phyloP scores from a whole-genome alignment of 2,888 invertebrate species.

The Acleris laterana region DNA sequence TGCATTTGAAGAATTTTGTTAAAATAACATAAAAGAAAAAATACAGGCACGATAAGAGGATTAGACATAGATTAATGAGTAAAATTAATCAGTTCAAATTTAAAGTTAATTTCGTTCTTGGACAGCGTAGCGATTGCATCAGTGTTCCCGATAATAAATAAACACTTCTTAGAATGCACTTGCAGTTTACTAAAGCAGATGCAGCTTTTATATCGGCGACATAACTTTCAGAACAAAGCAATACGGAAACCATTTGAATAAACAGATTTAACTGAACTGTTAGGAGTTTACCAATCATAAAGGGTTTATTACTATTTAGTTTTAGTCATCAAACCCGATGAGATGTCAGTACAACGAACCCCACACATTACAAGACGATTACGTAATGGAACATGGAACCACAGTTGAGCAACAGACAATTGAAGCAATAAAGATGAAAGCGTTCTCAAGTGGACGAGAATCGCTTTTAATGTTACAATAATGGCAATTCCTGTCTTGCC shows the following conservation, averaged over 20 bases:
- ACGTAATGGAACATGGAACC: conserved; percentile 63
- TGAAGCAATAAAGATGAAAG: conserved; percentile 76
- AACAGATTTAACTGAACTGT: conserved; percentile 17
- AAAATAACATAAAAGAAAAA: too few species aligned
- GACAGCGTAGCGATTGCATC: conserved; percentile 4
- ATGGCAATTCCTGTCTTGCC: conserved; percentile 45
- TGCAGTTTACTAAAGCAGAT: conserved; percentile 25
- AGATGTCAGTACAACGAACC: conserved; percentile 67
- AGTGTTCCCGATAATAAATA: conserved; percentile 14
- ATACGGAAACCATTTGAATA: conserved; percentile 29
- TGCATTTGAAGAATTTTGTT: background rate
- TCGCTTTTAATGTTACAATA: conserved; percentile 69
- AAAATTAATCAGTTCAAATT: conserved; percentile 15
- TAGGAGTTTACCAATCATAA: conserved; percentile 17
- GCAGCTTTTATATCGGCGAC: conserved; percentile 28
- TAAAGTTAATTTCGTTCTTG: conserved; percentile 11
- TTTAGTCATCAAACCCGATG: conserved; percentile 23
- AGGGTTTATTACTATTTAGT: conserved; percentile 21
- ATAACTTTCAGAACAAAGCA: conserved; percentile 28
- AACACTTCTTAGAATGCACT: conserved; percentile 29
- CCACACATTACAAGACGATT: conserved; percentile 65
- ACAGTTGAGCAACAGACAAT: conserved; percentile 76
- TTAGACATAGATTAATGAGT: conserved; percentile 15
- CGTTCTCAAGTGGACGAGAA: conserved; percentile 67
- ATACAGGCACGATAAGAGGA: background rate